Evolutionary conservation across 2,888 invertebrate species (phyloP).

Genomic region (Drosophila dives): DNA sequence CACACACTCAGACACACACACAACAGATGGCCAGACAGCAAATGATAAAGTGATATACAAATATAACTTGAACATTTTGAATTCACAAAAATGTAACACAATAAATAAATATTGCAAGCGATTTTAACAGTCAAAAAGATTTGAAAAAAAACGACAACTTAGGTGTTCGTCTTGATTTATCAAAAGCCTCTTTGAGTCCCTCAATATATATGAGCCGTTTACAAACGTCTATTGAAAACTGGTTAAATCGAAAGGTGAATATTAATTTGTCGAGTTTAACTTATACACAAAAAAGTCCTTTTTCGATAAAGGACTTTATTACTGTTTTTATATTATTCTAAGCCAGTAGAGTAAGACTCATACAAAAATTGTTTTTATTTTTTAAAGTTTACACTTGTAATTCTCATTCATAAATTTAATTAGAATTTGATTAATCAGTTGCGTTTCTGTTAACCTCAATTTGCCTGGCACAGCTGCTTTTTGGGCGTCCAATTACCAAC

Average conservation of each 20-base stretch:
- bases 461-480: conserved; percentile 52
- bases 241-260: not conserved
- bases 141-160: no score
- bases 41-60: conserved; percentile 8
- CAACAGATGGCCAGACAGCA: conserved; percentile 11
- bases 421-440: conserved; percentile 47
- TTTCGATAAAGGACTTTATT: not conserved
- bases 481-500: conserved; percentile 48
- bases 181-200: not conserved
- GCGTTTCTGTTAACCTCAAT: conserved; percentile 38
- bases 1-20: not conserved
- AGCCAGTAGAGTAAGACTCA: not conserved
- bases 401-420: conserved; percentile 15
- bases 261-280: not conserved
- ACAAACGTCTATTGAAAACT: not conserved
- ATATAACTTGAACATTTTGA: not conserved
- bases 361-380: not conserved
- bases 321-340: not conserved
- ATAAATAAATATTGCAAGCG: not conserved
- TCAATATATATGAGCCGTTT: not conserved
- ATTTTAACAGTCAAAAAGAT: not conserved
- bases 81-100: not conserved
- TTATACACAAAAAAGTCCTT: not conserved
- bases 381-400: not conserved
- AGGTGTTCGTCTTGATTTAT: not conserved